Evolutionary conservation across 2,113 vertebrate species (phyloP).

Genomic region (Falcunculus frontatus): DNA sequence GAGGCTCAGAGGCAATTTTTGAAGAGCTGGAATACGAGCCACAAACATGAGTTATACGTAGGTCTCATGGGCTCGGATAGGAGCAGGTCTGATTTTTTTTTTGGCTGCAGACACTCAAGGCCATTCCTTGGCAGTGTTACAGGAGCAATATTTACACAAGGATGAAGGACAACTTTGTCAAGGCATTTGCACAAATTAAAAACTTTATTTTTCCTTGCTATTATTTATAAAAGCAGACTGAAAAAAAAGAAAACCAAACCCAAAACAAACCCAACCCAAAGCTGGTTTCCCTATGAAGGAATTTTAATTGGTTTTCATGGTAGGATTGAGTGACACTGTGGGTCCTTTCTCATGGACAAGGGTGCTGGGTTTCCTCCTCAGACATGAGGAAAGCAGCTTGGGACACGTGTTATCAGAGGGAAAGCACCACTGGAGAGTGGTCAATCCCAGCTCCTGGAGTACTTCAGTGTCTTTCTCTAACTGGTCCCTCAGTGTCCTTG

Average conservation of each 20-base stretch:
- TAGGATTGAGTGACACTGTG: background rate
- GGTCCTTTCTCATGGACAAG: background rate
- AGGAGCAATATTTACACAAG: slow-evolving; percentile 49
- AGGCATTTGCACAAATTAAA: slow-evolving; percentile 35
- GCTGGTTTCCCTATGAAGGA: background rate
- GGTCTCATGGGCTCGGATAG: background rate
- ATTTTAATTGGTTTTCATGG: slow-evolving; percentile 1
- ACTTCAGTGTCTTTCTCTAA: background rate
- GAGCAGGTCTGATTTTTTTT: background rate
- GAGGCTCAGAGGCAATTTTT: background rate
- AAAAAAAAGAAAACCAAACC: background rate
- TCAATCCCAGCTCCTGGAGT: background rate
- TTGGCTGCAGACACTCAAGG: slow-evolving; percentile 5
- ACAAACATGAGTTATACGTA: background rate
- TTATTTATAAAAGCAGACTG: slow-evolving; percentile 17
- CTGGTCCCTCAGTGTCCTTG: background rate
- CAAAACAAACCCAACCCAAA: background rate
- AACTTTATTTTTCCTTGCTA: background rate
- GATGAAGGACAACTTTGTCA: slow-evolving; percentile 9
- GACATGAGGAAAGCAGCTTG: background rate
- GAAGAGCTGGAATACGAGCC: background rate
- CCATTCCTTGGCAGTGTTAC: slow-evolving; percentile 32
- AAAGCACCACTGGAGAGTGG: background rate
- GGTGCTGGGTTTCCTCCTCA: background rate
- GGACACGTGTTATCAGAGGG: background rate